These are phyloP conservation scores for Brachymystax lenok DNA, from an alignment of 2,797 vertebrate genomes.

Conservation along the genomic window DNA sequence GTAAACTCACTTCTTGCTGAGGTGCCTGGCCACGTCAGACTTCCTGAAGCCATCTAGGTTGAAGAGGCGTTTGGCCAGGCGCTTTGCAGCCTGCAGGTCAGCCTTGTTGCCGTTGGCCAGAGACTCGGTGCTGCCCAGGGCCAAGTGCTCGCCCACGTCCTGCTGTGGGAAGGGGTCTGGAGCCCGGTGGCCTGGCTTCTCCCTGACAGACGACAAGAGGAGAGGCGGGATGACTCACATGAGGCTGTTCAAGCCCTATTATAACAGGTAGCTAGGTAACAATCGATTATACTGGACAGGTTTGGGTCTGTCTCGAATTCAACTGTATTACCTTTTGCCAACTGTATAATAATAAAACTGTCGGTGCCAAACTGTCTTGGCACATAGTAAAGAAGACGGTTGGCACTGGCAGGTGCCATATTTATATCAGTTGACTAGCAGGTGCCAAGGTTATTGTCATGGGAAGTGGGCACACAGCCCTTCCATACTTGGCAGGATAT, in stretches of 20 bases:
- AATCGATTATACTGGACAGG: not conserved
- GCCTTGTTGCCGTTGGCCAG: conserved; percentile 86
- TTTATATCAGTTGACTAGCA: not conserved
- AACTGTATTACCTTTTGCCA: not conserved
- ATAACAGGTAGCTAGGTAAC: not conserved
- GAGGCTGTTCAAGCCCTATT: too few relatives aligned
- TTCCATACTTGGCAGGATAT: not conserved
- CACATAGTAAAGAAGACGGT: not conserved
- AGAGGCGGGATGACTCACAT: not conserved
- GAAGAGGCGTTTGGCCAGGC: conserved; percentile 91
- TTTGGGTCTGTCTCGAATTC: not conserved
- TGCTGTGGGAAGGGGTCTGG: conserved; percentile 82
- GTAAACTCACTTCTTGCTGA: conserved; percentile 91
- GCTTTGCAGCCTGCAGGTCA: conserved; percentile 88
- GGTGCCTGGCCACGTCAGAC: conserved; percentile 90
- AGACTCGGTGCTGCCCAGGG: conserved; percentile 80
- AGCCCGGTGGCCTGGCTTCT: conserved; percentile 72
- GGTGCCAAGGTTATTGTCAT: not conserved
- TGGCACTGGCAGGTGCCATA: not conserved
- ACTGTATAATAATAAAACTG: not conserved
- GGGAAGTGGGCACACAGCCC: not conserved
- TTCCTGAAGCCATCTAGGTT: conserved; percentile 93
- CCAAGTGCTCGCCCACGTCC: conserved; percentile 84
- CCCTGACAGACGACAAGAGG: conserved; percentile 64
- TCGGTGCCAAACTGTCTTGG: not conserved